These are phyloP conservation scores for Oryzias woworae DNA, from an alignment of 2,113 vertebrate species.

Conservation along the genomic window DNA sequence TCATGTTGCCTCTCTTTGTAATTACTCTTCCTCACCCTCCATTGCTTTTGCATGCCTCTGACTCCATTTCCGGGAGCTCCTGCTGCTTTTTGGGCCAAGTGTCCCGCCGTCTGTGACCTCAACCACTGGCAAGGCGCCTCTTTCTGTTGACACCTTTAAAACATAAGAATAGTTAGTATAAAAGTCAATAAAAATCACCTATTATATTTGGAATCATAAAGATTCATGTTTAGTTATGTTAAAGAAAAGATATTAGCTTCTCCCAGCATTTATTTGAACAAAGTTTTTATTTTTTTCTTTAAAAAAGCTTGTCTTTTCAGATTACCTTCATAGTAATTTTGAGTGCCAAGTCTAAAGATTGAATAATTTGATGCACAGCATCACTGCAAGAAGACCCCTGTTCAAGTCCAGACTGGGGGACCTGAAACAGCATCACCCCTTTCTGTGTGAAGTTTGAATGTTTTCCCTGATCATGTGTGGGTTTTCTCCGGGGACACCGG, in stretches of 20 bases:
- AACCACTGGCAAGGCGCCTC: slow-evolving; percentile 26
- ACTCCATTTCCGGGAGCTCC: slow-evolving; percentile 48
- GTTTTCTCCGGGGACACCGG: no score
- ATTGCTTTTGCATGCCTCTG: slow-evolving; percentile 23
- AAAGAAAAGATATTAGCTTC: background rate
- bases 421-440: no score
- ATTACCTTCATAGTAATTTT: no score
- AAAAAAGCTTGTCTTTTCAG: no score
- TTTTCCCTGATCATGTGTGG: no score
- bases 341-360: no score
- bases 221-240: background rate
- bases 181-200: background rate
- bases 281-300: no score
- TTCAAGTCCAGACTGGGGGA: no score
- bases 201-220: background rate
- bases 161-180: slow-evolving; percentile 11
- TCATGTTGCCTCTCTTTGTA: slow-evolving; percentile 47
- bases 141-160: slow-evolving; percentile 21
- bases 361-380: no score
- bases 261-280: no score
- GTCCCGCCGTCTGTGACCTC: slow-evolving; percentile 65
- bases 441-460: no score
- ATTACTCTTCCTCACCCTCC: slow-evolving; percentile 38
- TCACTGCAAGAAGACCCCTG: no score
- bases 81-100: slow-evolving; percentile 49